Percentiles rank a stretch among this genome's conserved stretches.
Conservation (phyloP, 2,888 invertebrate species). For the Ecliptopera silaceata region DNA sequence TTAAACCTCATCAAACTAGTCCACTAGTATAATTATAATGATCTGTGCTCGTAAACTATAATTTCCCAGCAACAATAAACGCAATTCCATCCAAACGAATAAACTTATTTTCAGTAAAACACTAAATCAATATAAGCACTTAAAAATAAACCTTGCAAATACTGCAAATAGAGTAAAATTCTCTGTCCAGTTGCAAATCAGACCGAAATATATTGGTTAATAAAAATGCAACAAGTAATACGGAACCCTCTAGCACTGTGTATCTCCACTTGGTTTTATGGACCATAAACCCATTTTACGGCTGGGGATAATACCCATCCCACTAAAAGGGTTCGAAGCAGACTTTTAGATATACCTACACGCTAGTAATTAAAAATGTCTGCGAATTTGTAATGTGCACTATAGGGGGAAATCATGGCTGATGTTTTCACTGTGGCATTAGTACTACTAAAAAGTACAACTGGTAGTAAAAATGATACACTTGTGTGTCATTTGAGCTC, state of each 20-base stretch:
- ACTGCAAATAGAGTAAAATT: conserved; percentile 52
- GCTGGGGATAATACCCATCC: conserved; percentile 78
- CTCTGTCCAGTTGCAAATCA: conserved; percentile 77
- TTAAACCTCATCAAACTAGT: background rate
- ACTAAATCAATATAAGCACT: conserved; percentile 35
- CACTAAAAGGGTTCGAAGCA: conserved; percentile 77
- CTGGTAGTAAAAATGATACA: too few species aligned
- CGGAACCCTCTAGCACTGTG: conserved; percentile 64
- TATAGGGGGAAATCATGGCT: conserved; percentile 20
- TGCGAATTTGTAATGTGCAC: conserved; percentile 36
- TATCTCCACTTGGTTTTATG: conserved; percentile 80
- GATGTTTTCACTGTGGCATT: too few species aligned
- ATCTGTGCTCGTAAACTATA: too few species aligned
- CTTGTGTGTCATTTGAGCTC: too few species aligned
- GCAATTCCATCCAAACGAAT: conserved; percentile 15
- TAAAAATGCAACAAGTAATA: conserved; percentile 81
- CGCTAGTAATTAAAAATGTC: conserved; percentile 73
- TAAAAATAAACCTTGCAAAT: conserved; percentile 21
- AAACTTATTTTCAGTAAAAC: conserved; percentile 27
- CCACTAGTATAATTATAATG: too few species aligned
- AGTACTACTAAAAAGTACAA: too few species aligned
- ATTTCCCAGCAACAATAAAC: conserved; percentile 19
- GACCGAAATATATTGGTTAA: conserved; percentile 80
- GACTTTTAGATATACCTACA: conserved; percentile 45
- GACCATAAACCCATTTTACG: conserved; percentile 75